Conservation (phyloP, 2,888 invertebrate species). For the Cephonodes hylas region DNA sequence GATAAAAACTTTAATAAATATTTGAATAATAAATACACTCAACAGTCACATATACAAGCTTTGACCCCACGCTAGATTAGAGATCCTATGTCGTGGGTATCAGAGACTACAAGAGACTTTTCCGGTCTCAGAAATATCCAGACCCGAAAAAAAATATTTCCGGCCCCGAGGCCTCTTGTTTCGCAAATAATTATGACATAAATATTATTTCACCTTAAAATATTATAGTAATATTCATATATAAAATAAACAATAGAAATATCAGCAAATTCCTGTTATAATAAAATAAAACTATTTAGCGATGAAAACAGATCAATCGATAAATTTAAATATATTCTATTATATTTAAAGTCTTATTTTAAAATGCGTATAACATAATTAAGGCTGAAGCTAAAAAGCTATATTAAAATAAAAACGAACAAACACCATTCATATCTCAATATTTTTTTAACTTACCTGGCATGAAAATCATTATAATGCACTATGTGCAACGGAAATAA, state of each 20-base stretch:
- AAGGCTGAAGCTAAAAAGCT: not conserved
- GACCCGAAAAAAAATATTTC: not conserved
- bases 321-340: too few species aligned
- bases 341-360: too few species aligned
- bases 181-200: too few species aligned
- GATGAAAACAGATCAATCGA: too few species aligned
- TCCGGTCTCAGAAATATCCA: not conserved
- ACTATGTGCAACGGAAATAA: slow-evolving; percentile 76
- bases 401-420: not conserved
- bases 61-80: not conserved
- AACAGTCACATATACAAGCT: not conserved
- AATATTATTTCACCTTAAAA: too few species aligned
- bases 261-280: too few species aligned
- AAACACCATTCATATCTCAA: not conserved
- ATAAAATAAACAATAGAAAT: too few species aligned
- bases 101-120: not conserved
- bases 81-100: not conserved
- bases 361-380: too few species aligned
- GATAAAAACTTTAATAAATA: not conserved
- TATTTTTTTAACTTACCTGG: slow-evolving; percentile 53
- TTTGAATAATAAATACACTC: not conserved
- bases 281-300: too few species aligned
- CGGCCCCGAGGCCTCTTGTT: not conserved
- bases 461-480: slow-evolving; percentile 80
- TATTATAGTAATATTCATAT: too few species aligned